Conservation (phyloP, 2,888 invertebrate species). For the Tipula helvola region DNA sequence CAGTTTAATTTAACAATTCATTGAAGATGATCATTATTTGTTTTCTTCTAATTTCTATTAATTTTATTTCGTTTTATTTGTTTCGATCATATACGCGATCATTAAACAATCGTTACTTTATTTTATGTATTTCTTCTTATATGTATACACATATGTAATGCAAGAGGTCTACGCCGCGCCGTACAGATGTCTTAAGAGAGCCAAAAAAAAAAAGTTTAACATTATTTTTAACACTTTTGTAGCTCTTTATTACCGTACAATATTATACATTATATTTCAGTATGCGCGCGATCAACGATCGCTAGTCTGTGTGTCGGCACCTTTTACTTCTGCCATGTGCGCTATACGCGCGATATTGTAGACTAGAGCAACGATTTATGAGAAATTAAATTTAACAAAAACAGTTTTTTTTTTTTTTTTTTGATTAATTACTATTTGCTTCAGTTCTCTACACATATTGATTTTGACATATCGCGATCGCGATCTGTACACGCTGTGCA, state of each 20-base stretch:
- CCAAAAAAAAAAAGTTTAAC: neutral
- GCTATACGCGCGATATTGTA: neutral
- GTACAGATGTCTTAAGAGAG: neutral
- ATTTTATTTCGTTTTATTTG: neutral
- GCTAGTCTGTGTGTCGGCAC: neutral
- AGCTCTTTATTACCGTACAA: neutral
- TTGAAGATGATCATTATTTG: neutral
- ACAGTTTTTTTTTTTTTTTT: neutral
- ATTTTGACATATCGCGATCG: neutral
- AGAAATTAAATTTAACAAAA: neutral
- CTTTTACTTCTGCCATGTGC: neutral
- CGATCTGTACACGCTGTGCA: neutral
- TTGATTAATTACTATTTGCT: neutral
- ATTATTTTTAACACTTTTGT: neutral
- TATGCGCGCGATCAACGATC: neutral
- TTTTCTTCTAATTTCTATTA: slow-evolving; percentile 4
- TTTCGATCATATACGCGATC: neutral
- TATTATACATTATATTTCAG: neutral
- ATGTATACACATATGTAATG: too few species aligned
- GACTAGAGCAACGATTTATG: neutral
- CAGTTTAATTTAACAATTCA: slow-evolving; percentile 4
- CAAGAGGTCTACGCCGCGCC: neutral
- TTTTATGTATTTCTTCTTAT: neutral
- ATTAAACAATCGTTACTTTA: neutral
- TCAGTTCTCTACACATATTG: neutral